Base-by-base conservation (phyloP, 2,797 vertebrate species). In the Champsocephalus gunnari region DNA sequence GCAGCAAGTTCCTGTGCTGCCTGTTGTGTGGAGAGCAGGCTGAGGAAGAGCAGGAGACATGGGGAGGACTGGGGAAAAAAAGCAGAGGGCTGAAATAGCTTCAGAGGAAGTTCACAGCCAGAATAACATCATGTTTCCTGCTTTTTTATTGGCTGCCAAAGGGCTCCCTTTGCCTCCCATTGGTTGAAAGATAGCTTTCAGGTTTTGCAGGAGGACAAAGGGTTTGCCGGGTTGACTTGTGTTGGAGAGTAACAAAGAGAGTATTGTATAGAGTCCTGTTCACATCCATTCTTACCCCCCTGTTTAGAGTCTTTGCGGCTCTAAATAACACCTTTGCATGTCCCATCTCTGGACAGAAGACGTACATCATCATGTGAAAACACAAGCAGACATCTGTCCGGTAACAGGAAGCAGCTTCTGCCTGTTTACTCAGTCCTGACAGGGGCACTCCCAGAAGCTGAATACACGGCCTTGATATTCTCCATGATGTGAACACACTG, bases 191-290 rank as follows among this genome's bases (percentile, higher is more conserved):
- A 67, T 58, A 53, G 65, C 70, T 85, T 85, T 88, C 58, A 86
- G 78, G 83, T 89, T 82, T 66, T 77, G 49, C 45, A 47, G 43
- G 71, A 73, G 87, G 88, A 93, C 92, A 91, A 94, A 90, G 71
- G 43, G 65, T 72, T 78, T 67, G 60, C 72, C 65, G 71, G 80
- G 79, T 84, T 89, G 81, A 87, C 77, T 84, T 71, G 55, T 80
- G 79, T 81, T 73, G 65, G 64, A 73, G 75, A 61, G 56, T 47
- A 76, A 90, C 87, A 91, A 92, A 91, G 90, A 74, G 49, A 68
- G 47, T 71, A 82, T 89, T 90, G 88, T 92, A 38, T 32, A 17
- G 19, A 24, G 56, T 32, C 55, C 57, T 45, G 73, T 80, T 79
- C 84, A 75, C 72, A 66, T 71, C 61, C 55, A 45, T 75, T 74